phyloP scores from a whole-genome alignment of 1,140 invertebrate species.

The Euura lappo region DNA sequence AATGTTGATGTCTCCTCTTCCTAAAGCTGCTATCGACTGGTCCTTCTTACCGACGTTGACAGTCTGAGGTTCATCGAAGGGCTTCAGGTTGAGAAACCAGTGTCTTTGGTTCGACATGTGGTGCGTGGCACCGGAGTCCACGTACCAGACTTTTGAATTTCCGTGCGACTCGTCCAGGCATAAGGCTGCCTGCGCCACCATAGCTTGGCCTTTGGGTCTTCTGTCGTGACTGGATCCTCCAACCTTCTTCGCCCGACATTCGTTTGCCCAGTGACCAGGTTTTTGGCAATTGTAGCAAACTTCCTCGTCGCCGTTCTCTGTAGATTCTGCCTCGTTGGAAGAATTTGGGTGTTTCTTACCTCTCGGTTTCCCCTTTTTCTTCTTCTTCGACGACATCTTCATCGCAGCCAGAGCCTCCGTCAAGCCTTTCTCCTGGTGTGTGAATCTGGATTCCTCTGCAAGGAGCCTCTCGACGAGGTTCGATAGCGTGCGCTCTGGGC shows the following conservation, averaged over 20 bases:
- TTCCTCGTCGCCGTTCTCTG: slow-evolving; percentile 1
- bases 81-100: slow-evolving; percentile 24
- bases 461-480: no score
- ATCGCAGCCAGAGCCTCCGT: slow-evolving; percentile 14
- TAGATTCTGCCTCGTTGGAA: neutral
- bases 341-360: neutral
- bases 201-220: no score
- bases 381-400: slow-evolving; percentile 13
- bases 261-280: no score
- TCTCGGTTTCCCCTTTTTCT: neutral
- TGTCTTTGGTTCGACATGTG: no score
- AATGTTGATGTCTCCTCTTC: slow-evolving; percentile 35
- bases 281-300: slow-evolving; percentile 17
- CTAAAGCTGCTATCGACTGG: slow-evolving; percentile 24
- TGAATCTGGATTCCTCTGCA: no score
- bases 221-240: slow-evolving; percentile 8
- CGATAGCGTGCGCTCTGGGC: no score
- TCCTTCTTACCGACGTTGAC: no score
- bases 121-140: no score
- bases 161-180: no score
- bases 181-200: slow-evolving; percentile 14
- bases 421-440: slow-evolving; percentile 18
- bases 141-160: no score
- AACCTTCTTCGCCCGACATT: slow-evolving; percentile 12
- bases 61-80: slow-evolving; percentile 15